Percentiles rank a stretch among this genome's conserved stretches.
Evolutionary conservation across 2,113 vertebrate species (phyloP).

Genomic region (Nibea coibor): DNA sequence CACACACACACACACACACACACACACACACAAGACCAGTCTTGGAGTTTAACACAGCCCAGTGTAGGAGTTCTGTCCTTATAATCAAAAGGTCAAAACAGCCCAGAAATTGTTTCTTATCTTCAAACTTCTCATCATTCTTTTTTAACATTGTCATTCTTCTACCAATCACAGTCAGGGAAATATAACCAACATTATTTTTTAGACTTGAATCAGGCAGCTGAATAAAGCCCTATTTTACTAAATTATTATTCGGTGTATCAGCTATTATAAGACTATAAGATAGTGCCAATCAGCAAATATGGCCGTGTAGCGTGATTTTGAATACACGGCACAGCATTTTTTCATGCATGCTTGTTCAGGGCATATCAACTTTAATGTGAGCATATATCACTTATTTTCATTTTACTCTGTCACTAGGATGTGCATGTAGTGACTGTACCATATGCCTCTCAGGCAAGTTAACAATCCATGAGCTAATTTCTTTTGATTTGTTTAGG

Average conservation of each 20-base stretch:
- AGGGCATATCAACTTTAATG: slow-evolving; percentile 8
- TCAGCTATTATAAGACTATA: slow-evolving; percentile 31
- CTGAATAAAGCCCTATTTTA: slow-evolving; percentile 59
- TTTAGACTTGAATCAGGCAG: slow-evolving; percentile 53
- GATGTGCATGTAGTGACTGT: slow-evolving; percentile 9
- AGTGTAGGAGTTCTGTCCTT: neutral
- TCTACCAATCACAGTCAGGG: slow-evolving; percentile 30
- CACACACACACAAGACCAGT: neutral
- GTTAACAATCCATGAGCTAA: slow-evolving; percentile 64
- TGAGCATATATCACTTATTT: slow-evolving; percentile 15
- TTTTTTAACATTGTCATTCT: neutral
- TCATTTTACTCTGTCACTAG: neutral
- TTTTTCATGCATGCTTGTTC: neutral
- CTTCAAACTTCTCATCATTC: slow-evolving; percentile 27
- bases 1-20: neutral
- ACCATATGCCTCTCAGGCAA: slow-evolving; percentile 30
- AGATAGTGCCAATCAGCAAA: slow-evolving; percentile 61
- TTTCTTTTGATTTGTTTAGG: slow-evolving; percentile 59
- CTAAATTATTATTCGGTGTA: slow-evolving; percentile 17
- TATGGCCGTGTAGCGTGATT: slow-evolving; percentile 23
- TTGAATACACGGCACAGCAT: neutral
- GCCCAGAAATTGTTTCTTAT: slow-evolving; percentile 29
- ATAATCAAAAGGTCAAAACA: slow-evolving; percentile 33
- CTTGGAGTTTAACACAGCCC: neutral
- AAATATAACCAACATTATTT: slow-evolving; percentile 28